Evolutionary conservation across 2,797 vertebrate species (phyloP).

Genomic region (Sebastes minor): DNA sequence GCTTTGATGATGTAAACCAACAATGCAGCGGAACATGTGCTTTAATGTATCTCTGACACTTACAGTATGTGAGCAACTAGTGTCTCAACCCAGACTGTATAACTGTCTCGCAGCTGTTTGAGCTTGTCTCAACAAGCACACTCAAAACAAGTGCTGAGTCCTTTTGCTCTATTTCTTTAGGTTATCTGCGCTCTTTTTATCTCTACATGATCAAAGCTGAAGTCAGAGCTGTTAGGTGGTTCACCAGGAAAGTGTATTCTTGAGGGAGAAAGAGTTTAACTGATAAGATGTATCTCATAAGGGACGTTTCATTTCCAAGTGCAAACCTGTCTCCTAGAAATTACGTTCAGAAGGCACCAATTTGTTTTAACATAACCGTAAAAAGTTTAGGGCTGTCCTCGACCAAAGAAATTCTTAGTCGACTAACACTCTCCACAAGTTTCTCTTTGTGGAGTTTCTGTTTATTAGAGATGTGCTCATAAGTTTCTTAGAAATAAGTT

Average conservation of each 20-base stretch:
- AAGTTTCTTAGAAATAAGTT: too few species aligned
- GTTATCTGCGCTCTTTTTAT: background rate
- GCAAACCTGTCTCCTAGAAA: background rate
- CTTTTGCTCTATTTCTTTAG: background rate
- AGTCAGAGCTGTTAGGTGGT: background rate
- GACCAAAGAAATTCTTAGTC: too few species aligned
- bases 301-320: background rate
- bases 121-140: conserved; percentile 8
- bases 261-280: background rate
- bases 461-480: too few species aligned
- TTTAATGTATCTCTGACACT: background rate
- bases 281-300: background rate
- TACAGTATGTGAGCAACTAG: background rate
- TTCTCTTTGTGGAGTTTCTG: too few species aligned
- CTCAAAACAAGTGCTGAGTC: background rate
- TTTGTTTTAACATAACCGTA: background rate
- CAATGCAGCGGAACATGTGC: background rate
- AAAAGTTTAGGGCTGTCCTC: background rate
- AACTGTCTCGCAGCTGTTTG: background rate
- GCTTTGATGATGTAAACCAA: background rate
- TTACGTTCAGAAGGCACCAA: background rate
- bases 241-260: background rate
- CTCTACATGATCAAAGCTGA: background rate
- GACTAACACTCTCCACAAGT: too few species aligned
- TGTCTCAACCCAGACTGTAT: background rate